Percentiles rank a stretch among this genome's conserved stretches.
These are phyloP conservation scores for Trichacis sp. DNA, from an alignment of 2,888 invertebrate species.

Conservation along the genomic window DNA sequence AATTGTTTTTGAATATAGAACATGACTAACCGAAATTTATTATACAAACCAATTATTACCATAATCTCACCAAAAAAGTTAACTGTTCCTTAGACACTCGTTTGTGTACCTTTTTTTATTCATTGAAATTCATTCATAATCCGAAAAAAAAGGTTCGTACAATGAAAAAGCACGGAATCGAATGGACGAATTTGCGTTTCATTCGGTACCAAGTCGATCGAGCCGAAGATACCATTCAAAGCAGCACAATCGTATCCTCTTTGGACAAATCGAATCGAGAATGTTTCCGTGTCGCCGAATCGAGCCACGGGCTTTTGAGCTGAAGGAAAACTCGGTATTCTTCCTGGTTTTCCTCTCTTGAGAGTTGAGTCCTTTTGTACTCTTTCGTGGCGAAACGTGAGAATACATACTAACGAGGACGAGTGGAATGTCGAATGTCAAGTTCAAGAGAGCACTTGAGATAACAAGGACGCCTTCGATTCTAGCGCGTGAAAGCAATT, in stretches of 20 bases:
- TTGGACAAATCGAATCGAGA: background rate
- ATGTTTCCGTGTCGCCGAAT: background rate
- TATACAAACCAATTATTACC: too few relatives aligned
- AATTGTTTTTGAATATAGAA: too few relatives aligned
- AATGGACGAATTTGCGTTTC: too few relatives aligned
- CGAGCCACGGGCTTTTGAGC: background rate
- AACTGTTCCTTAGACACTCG: too few relatives aligned
- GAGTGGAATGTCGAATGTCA: background rate
- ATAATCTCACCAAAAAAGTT: too few relatives aligned
- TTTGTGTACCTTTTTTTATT: too few relatives aligned
- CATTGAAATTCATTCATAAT: too few relatives aligned
- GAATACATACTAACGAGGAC: background rate
- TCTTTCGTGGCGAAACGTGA: background rate
- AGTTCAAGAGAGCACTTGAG: background rate
- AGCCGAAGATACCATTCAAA: background rate
- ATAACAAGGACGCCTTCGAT: too few relatives aligned
- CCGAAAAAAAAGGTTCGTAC: too few relatives aligned
- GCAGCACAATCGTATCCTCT: background rate
- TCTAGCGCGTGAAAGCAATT: too few relatives aligned
- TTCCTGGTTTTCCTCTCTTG: background rate
- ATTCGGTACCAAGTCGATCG: background rate
- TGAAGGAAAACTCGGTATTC: background rate
- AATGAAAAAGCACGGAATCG: too few relatives aligned
- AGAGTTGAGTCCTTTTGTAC: background rate
- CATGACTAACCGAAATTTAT: too few relatives aligned